Evolutionary conservation across 2,797 vertebrate genomes (phyloP).

Genomic region (Heteromormyrus szaboi): DNA sequence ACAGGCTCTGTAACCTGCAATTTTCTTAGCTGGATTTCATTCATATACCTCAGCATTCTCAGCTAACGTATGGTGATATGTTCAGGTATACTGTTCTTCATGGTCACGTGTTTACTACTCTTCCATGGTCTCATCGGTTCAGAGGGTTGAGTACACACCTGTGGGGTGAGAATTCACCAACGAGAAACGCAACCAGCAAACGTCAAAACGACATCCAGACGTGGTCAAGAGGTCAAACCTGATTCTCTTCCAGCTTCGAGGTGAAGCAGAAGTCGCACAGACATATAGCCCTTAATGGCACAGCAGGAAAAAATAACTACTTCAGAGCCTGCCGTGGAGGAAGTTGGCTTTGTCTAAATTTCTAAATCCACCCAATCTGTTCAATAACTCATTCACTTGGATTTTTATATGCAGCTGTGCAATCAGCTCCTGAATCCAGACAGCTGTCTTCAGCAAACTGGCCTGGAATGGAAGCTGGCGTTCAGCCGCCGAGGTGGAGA

Average conservation of each 20-base stretch:
- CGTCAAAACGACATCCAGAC: not conserved
- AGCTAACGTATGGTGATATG: not conserved
- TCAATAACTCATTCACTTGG: not conserved
- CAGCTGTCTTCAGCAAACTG: not conserved
- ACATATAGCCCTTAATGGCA: not conserved
- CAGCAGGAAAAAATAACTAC: not conserved
- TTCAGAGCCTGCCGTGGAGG: not conserved
- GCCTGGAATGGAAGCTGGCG: not conserved
- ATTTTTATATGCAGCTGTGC: not conserved
- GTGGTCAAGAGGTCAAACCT: not conserved
- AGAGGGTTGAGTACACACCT: not conserved
- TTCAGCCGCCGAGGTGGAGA: conserved; percentile 1
- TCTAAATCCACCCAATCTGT: not conserved
- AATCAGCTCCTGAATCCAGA: not conserved
- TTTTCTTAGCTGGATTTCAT: not conserved
- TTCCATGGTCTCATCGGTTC: not conserved
- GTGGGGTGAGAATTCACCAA: not conserved
- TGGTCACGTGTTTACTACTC: not conserved
- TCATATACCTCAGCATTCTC: not conserved
- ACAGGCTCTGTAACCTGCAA: not conserved
- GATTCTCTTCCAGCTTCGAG: not conserved
- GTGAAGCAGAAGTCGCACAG: not conserved
- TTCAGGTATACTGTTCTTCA: not conserved
- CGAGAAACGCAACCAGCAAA: not conserved
- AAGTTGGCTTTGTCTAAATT: not conserved